Evolutionary conservation across 1,140 invertebrate species (phyloP), one percentile per base, ranked within the genome.

Genomic region (Platyscapa corneri): DNA sequence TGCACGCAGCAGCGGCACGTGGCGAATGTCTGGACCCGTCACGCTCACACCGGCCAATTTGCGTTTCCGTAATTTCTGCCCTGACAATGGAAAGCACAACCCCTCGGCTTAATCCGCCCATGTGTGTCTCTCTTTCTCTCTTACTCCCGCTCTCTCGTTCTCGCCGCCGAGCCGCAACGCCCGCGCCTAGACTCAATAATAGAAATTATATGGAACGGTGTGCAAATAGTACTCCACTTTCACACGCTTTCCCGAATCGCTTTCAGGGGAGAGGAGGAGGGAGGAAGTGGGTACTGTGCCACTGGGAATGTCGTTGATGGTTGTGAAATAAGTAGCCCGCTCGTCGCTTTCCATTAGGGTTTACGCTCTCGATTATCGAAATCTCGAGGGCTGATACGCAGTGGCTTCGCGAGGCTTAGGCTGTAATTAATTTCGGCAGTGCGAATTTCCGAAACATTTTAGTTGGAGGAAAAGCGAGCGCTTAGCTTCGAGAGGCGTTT

Each of bases 21-120:
- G 93, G 90, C 92, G 74, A 88, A 87, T 86, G 91, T 90, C 90
- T 91, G 90, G 89, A 90, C 89, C 90, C 91, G 92, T 93, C 92
- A 93, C 88, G 88, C 89, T 93, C 92, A 91, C 92, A 93, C 91
- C 90, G 91, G 92, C 91, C 91, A 93, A 93, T 93, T 93, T 93
- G 92, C 91, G 90, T 92, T 92, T 92, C 90, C 89, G 91, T 91
- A 90, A 93, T 92, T 92, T 91, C 90, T 88, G 87, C 85, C 74
- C n/a, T 87, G 88, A 92, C 91, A 92, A 93, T 92, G 88, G 88
- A 83, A 81, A 86, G 84, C 88, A 65, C 87, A 46, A 60, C 87
- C 60, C 79, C 81, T 76, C 78, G 76, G 60, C 53, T 86, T 89
- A 90, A 90, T 90, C 91, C 86, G 64, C 82, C 83, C 86, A 83